Evolutionary conservation across 2,888 invertebrate genomes (phyloP).

Genomic region (Leucozona laternaria): DNA sequence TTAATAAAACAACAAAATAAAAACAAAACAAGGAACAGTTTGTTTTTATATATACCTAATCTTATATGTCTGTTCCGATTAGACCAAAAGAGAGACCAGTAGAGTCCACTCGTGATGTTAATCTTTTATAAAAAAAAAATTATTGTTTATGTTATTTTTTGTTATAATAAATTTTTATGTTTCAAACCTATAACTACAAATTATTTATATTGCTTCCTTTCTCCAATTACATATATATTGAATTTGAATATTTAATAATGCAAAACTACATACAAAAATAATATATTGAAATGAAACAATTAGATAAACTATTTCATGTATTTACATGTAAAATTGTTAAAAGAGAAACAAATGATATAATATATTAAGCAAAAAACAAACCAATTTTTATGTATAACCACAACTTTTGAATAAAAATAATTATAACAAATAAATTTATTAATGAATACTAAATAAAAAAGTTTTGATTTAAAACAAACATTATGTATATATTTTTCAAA

Average conservation of each 20-base stretch:
- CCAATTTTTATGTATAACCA: conserved; percentile 61
- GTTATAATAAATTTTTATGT: conserved; percentile 24
- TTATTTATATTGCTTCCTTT: conserved; percentile 31
- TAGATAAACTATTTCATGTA: conserved; percentile 56
- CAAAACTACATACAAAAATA: conserved; percentile 41
- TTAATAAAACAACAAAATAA: conserved; percentile 4
- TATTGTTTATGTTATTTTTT: conserved; percentile 17
- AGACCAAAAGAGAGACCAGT: conserved; percentile 48
- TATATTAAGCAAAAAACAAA: conserved; percentile 24
- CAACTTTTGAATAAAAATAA: conserved; percentile 40
- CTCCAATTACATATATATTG: conserved; percentile 24
- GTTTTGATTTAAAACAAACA: background rate
- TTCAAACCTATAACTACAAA: background rate
- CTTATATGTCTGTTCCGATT: conserved; percentile 32
- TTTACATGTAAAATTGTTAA: conserved; percentile 32
- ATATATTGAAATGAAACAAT: conserved; percentile 39
- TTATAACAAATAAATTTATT: conserved; percentile 64
- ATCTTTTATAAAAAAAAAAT: conserved; percentile 13
- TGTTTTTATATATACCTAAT: conserved; percentile 20
- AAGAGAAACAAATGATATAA: conserved; percentile 12
- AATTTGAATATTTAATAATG: conserved; percentile 36
- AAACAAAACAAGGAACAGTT: conserved; percentile 21
- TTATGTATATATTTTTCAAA: no score
- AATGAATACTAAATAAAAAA: conserved; percentile 40
- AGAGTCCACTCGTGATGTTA: conserved; percentile 26